Base-by-base conservation (phyloP, 1,140 invertebrate species). In the Lepidurus apus region DNA sequence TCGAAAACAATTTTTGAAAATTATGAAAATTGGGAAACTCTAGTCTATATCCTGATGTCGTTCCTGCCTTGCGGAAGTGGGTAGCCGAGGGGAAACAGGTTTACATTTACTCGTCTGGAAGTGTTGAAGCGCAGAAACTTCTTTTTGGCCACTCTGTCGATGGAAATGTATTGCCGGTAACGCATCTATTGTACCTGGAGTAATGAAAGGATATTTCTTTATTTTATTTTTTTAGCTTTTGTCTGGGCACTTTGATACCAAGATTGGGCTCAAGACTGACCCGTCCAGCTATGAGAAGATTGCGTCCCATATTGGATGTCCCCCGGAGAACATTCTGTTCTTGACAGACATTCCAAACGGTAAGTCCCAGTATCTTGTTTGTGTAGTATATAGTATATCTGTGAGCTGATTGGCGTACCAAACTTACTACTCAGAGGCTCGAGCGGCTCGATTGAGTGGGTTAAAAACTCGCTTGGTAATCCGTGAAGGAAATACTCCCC, bases 91-190 rank as follows among this genome's bases (percentile, higher is more conserved):
- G 89, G 8, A 90, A 91, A 78, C 89, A 90, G 81, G 86, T 98
- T 45, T 95, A 92, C 82, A 90, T 97, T 75, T 98, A 95, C 83
- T 98, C 95, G 0, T 97, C 95, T 76, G 96, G 96, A 74, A 96
- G 93, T 81, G 90, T 95, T 0, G 90, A 93, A 83, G 93, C 95
- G 45, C 96, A 98, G 85, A 94, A 96, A 84, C 87, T 97, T 10
- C 87, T 98, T 4, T 97, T 97, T 84, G 87, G 87, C 1, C 86
- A 96, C 84, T 91, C 94, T 24, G 85, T 86, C 43, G 86, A 89
- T 73, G 96, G 95, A 17, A 90, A 98, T 86, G 83, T 98, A 79
- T 85, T 88, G 34, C 85, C 89, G 83, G 90, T 92, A 86, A 85
- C 80, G 7, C 42, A 74, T 43, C 13, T 13, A 1, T n/a, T 76